These are phyloP conservation scores for Zaprionus africanus DNA, from an alignment of 1,140 invertebrate species.

Conservation along the genomic window DNA sequence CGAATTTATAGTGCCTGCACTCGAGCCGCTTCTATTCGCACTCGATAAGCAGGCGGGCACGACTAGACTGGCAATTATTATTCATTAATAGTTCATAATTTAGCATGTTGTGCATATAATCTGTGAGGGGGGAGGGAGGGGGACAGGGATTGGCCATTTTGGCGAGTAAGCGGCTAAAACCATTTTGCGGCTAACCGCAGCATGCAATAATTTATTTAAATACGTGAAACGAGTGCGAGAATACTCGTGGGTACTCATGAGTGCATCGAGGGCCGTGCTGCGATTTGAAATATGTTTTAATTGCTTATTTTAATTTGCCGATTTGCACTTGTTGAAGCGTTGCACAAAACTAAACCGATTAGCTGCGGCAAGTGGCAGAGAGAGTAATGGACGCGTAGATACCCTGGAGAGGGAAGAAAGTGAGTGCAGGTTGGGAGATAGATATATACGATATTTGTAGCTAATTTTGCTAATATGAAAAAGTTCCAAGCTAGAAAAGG, in stretches of 20 bases:
- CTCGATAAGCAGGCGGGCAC: conserved; percentile 11
- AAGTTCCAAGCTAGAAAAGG: no score
- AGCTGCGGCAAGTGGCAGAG: conserved; percentile 28
- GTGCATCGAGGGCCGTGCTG: background rate
- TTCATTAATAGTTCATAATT: conserved; percentile 48
- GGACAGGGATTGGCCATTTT: conserved; percentile 4
- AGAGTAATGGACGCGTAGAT: background rate
- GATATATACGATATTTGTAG: no score
- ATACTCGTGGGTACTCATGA: background rate
- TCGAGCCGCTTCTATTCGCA: conserved; percentile 19
- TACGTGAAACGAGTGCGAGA: conserved; percentile 21
- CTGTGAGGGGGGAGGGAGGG: background rate
- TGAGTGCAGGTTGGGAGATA: background rate
- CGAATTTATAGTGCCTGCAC: background rate
- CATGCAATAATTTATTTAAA: conserved; percentile 78
- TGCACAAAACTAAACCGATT: conserved; percentile 69
- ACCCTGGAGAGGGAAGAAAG: background rate
- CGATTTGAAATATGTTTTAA: conserved; percentile 75
- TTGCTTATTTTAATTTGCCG: conserved; percentile 78
- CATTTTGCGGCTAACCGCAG: conserved; percentile 77
- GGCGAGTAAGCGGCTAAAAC: conserved; percentile 68
- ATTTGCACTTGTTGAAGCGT: conserved; percentile 67
- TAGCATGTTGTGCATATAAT: conserved; percentile 38
- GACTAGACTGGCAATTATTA: conserved; percentile 27
- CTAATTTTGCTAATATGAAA: no score